A percentile compares a stretch with the other conserved stretches of the same genome.
Evolutionary conservation across 2,113 vertebrate genomes (phyloP).

Genomic region (Calypte anna): DNA sequence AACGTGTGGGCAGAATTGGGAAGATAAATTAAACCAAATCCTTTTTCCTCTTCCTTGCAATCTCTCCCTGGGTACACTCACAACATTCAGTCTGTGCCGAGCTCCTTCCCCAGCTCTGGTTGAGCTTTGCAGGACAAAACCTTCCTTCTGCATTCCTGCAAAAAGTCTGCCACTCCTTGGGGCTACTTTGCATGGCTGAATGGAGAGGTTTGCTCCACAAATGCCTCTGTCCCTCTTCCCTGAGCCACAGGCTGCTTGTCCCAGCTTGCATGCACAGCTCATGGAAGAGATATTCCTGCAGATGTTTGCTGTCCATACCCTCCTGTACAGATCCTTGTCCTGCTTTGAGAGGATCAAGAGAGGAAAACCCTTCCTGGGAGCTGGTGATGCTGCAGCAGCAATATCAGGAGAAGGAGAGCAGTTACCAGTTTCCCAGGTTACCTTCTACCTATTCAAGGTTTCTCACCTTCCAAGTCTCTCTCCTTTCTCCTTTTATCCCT

Average conservation of each 20-base stretch:
- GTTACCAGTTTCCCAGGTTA: too few species aligned
- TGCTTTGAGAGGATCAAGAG: too few species aligned
- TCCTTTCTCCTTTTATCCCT: too few species aligned
- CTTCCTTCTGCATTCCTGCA: background rate
- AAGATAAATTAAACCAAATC: background rate
- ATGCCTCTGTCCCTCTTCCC: background rate
- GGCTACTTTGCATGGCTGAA: background rate
- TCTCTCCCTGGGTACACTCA: rapidly evolving
- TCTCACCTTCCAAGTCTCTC: too few species aligned
- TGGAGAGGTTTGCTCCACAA: background rate
- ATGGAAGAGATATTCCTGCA: constrained; percentile 14
- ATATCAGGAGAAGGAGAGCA: too few species aligned
- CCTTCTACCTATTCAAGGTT: too few species aligned
- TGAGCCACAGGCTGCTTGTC: background rate
- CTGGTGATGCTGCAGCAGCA: too few species aligned
- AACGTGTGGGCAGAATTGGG: background rate
- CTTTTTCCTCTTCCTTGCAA: background rate
- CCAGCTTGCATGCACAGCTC: background rate
- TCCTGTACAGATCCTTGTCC: too few species aligned
- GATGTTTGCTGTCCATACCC: background rate
- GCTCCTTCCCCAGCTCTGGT: background rate
- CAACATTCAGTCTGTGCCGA: background rate
- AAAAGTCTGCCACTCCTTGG: background rate
- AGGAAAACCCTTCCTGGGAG: too few species aligned
- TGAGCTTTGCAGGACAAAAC: background rate